phyloP scores from a whole-genome alignment of 2,888 invertebrate species.

The Agrilus biguttatus region DNA sequence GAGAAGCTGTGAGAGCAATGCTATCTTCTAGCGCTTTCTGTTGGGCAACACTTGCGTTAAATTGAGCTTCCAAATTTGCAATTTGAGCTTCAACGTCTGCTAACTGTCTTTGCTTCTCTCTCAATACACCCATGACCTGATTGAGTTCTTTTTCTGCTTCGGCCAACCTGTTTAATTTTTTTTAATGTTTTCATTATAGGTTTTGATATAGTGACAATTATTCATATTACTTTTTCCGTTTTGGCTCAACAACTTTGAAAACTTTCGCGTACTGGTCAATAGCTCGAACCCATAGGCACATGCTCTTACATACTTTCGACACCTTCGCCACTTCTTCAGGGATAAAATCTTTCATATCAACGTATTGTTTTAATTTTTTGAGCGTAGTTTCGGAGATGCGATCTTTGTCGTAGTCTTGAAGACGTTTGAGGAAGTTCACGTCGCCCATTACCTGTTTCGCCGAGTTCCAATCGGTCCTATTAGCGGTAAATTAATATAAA shows the following conservation, averaged over 20 bases:
- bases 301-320: slow-evolving; percentile 75
- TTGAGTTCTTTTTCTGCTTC: slow-evolving; percentile 64
- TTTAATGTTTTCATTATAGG: neutral
- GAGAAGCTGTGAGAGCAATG: slow-evolving; percentile 62
- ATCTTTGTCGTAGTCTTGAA: slow-evolving; percentile 79
- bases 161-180: slow-evolving; percentile 41
- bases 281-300: slow-evolving; percentile 87
- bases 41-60: slow-evolving; percentile 58
- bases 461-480: slow-evolving; percentile 74
- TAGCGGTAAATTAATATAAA: slow-evolving; percentile 1
- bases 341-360: slow-evolving; percentile 73
- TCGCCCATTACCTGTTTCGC: slow-evolving; percentile 73
- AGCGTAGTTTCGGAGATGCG: slow-evolving; percentile 62
- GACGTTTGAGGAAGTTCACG: slow-evolving; percentile 64
- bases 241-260: slow-evolving; percentile 77
- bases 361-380: slow-evolving; percentile 68
- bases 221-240: slow-evolving; percentile 52
- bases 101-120: slow-evolving; percentile 67
- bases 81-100: slow-evolving; percentile 66
- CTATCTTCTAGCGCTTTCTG: slow-evolving; percentile 59
- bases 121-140: slow-evolving; percentile 58
- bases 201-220: slow-evolving; percentile 5
- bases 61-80: slow-evolving; percentile 40
- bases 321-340: slow-evolving; percentile 75
- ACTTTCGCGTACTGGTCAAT: slow-evolving; percentile 82